Base-by-base conservation (phyloP, 2,888 invertebrate species). In the Plusia festucae region DNA sequence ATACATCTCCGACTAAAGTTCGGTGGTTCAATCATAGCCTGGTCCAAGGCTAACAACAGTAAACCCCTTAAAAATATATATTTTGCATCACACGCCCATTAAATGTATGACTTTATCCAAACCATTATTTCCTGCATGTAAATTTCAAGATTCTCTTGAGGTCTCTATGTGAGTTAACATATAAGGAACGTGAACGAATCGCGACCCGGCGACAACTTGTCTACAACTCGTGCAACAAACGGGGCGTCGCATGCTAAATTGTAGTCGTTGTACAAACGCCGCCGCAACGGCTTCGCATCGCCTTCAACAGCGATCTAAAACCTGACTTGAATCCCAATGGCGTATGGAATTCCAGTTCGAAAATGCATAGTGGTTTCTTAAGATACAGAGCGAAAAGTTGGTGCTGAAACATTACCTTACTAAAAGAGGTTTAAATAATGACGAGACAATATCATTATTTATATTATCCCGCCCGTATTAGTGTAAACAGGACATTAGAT, bases 181-280 rank as follows among this genome's bases (percentile, higher is more conserved):
- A 15, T 27, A 16, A 18, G 55, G 61, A 58, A 60, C 70, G 65
- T 74, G 60, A 68, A 57, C 62, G 59, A 63, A 46, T 16, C 53
- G 67, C 64, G 68, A 70, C 20, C 53, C 49, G 69, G 79, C 76
- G 79, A 32, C 76, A 60, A 54, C 46, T 55, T 53, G 79, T 76
- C 79, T 78, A 56, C 66, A 66, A 65, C 60, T 73, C 68, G 68
- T 69, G 76, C 61, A 63, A 59, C 55, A 65, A 68, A 63, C 57
- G 30, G 52, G 51, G 34, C 32, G 44, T 40, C 67, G 22, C 62
- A 64, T 66, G 72, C 71, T 63, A 72, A 78, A 65, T 70, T 62
- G 49, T 66, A 60, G 60, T 62, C 62, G 46, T 53, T 58, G 24
- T 51, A 65, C 51, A 60, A 62, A 54, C 65, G 11, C 18, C 54